These are phyloP conservation scores for Eucera pruinosa DNA, from an alignment of 2,888 invertebrate species.

Conservation along the genomic window DNA sequence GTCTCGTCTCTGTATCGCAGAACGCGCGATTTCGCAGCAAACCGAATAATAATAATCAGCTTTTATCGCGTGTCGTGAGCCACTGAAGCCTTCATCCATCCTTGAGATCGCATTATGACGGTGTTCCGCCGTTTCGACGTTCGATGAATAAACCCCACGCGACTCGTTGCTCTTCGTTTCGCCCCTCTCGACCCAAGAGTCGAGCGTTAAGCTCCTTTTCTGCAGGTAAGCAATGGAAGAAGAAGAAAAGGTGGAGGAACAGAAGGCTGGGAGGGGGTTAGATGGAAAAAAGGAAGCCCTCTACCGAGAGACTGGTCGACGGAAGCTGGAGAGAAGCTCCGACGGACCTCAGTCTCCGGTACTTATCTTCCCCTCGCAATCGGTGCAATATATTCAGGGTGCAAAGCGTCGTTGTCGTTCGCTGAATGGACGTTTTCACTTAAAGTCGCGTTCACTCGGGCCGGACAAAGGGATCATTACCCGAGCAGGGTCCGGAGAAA, in stretches of 20 bases:
- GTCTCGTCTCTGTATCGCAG: not conserved
- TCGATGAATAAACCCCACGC: conserved; percentile 60
- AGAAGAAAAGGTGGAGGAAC: conserved; percentile 30
- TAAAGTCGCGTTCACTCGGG: conserved; percentile 75
- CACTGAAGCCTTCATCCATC: conserved; percentile 39
- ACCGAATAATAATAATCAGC: conserved; percentile 40
- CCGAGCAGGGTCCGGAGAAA: conserved; percentile 71
- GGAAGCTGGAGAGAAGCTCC: conserved; percentile 59
- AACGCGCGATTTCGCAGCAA: conserved; percentile 16
- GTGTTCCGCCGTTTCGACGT: conserved; percentile 43
- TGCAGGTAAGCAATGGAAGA: conserved; percentile 27
- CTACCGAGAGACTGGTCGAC: conserved; percentile 40
- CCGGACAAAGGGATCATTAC: conserved; percentile 83
- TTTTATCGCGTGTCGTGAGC: conserved; percentile 54
- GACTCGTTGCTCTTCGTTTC: conserved; percentile 46
- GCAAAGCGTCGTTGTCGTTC: conserved; percentile 78
- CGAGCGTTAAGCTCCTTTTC: conserved; percentile 67
- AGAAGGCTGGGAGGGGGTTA: conserved; percentile 34
- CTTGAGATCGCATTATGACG: conserved; percentile 64
- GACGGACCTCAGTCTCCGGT: conserved; percentile 70
- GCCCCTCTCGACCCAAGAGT: conserved; percentile 35
- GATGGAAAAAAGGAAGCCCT: conserved; percentile 49
- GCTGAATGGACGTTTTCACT: conserved; percentile 80
- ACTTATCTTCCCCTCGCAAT: conserved; percentile 80
- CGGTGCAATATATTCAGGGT: conserved; percentile 81